Evolutionary conservation across 2,113 vertebrate genomes (phyloP).

Genomic region (Silurus glanis): DNA sequence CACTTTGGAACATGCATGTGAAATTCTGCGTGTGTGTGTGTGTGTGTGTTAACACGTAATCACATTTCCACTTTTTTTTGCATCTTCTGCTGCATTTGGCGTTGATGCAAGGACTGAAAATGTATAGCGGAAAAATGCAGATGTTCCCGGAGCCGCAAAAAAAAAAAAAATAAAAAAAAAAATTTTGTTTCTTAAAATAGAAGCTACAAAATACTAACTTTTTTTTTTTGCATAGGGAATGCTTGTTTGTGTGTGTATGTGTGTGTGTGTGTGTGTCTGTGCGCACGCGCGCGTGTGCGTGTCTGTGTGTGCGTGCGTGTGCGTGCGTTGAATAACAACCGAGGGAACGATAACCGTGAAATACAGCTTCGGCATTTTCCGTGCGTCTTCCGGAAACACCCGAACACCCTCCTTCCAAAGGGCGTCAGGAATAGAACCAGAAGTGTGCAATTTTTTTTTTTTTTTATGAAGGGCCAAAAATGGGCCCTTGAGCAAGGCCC

Average conservation of each 20-base stretch:
- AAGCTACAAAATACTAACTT: too few relatives aligned
- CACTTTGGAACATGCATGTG: too few relatives aligned
- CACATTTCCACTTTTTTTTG: neutral
- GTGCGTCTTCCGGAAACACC: neutral
- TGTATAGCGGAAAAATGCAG: neutral
- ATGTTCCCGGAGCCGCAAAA: too few relatives aligned
- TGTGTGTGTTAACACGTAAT: neutral
- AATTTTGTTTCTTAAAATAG: too few relatives aligned
- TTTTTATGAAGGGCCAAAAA: too few relatives aligned
- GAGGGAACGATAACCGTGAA: neutral
- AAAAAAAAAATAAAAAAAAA: too few relatives aligned
- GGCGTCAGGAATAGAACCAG: too few relatives aligned
- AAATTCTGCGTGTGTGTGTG: too few relatives aligned
- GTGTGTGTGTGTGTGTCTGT: neutral
- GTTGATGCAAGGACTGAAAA: neutral
- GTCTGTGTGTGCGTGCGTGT: neutral
- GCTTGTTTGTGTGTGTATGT: neutral
- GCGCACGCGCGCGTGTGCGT: neutral
- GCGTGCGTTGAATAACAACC: neutral
- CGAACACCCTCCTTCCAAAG: neutral
- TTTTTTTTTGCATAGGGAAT: too few relatives aligned
- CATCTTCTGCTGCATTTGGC: neutral
- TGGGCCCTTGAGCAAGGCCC: too few relatives aligned
- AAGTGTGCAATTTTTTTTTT: too few relatives aligned
- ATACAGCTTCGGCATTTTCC: neutral